Evolutionary conservation across 1,140 invertebrate genomes (phyloP), one percentile per base, ranked within the genome.

Genomic region (Drosophila yakuba): DNA sequence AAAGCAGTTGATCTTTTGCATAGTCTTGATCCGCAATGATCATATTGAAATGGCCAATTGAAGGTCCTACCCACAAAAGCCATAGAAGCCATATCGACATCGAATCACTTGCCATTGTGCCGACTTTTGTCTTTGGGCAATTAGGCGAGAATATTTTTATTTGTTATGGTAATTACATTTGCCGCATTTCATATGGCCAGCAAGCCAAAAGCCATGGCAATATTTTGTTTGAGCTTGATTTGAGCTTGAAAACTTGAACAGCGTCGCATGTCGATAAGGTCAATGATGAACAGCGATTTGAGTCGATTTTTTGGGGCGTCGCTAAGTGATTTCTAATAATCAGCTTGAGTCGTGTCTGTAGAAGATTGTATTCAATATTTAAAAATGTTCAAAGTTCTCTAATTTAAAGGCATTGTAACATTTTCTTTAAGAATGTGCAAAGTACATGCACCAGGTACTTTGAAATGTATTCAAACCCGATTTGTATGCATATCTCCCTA

Each of bases 101-200:
- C 4, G 25, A 4, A 25, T 63, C 60, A 67, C 39, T 67, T 39
- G 64, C 64, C 62, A 58, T 71, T 71, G 67, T 71, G 64, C 43
- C 67, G 38, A 17, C 44, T 56, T 63, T 79, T 78, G 69, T 73
- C 63, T 56, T 39, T 52, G 66, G 67, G 73, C 78, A 85, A 85
- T 84, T 80, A 78, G 67, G 39, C 62, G 62, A 77, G 76, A 77
- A 77, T 77, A 69, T 77, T 77, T 76, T 76, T 76, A 77, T 83
- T 84, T 84, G 83, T 73, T 86, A 88, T 88, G 82, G 75, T 88
- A 83, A 86, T 86, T 84, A 84, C 57, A 77, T 62, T 63, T 55
- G 58, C 43, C 58, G 50, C 41, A 76, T 74, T 74, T 64, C 45
- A 44, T 35, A 44, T 41, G 25, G 43, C 55, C 41, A 47, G 25